Evolutionary conservation across 2,113 vertebrate genomes (phyloP), one percentile per base, ranked within the genome.

Genomic region (Ophiodon elongatus): DNA sequence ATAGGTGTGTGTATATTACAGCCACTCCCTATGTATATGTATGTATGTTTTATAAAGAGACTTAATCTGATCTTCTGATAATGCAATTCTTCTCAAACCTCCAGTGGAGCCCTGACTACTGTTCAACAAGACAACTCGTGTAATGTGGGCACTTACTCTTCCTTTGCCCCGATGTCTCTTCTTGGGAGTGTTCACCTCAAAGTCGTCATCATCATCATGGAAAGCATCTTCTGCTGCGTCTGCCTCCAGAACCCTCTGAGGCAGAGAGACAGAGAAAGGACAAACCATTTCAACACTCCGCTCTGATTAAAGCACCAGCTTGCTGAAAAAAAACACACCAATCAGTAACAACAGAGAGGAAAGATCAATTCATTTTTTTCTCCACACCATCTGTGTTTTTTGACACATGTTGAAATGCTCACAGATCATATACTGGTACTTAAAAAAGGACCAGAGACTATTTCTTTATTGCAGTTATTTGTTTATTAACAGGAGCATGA

Each of bases 141-240:
- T 21, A 19, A 6, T 56, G 3, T 27, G 9, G 54, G 39, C 41
- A 85, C 97, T 96, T 94, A 99, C 98, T 95, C 97, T 96, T 94
- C 98, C 98, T 96, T 98, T 97, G 88, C 96, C 97, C 92, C 97
- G 96, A 86, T 98, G 98, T 95, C 99, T 98, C 90, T 97, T 94
- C 92, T 98, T 99, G 70, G 98, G 98, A 93, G 97, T 95, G 95
- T 99, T 97, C 92, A 97, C 97, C 94, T 99, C 98, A 78, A 96
- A 96, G 89, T 99, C 98, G 2, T 99, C 97, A 60, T 99, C 98
- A 60, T 99, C 98, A 33, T 99, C 98, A 6, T 99, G 97, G 90
- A 96, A 97, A 93, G 97, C 97, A 80, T 99, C 98, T 85, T 96
- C 96, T 72, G 98, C 98, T 92, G 99, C 98, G 72, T 99, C 98